These are phyloP conservation scores for Hyles euphorbiae DNA, from an alignment of 1,140 invertebrate genomes.

Conservation along the genomic window DNA sequence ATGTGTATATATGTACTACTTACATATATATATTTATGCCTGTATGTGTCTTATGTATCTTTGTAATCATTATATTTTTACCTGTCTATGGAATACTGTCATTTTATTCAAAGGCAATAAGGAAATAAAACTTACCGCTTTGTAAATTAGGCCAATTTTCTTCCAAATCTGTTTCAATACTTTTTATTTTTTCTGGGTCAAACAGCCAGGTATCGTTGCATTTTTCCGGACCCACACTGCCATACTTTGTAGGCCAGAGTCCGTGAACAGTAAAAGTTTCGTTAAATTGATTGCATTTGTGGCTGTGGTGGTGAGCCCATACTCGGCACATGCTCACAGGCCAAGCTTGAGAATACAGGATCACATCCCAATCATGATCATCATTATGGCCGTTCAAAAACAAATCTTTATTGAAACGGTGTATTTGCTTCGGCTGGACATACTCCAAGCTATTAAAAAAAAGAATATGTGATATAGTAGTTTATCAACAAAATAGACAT, in stretches of 20 bases:
- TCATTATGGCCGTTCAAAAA: slow-evolving; percentile 1
- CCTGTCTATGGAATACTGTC: no score
- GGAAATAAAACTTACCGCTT: slow-evolving; percentile 50
- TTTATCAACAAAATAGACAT: no score
- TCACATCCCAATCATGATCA: slow-evolving; percentile 78
- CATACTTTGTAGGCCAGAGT: slow-evolving; percentile 86
- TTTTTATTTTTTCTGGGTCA: slow-evolving; percentile 75
- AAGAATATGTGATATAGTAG: no score
- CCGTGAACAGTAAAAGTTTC: slow-evolving; percentile 87
- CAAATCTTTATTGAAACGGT: no score
- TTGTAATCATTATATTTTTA: no score
- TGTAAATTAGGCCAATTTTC: slow-evolving; percentile 86
- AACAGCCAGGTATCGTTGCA: slow-evolving; percentile 83
- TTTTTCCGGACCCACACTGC: slow-evolving; percentile 80
- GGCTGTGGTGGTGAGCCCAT: slow-evolving; percentile 78
- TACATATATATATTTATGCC: no score
- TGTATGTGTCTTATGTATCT: no score
- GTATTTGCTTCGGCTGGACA: no score
- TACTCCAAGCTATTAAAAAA: no score
- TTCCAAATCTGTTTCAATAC: slow-evolving; percentile 78
- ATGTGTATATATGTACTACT: no score
- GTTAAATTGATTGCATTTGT: slow-evolving; percentile 80
- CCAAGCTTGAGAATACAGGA: slow-evolving; percentile 90
- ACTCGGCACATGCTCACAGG: slow-evolving; percentile 84
- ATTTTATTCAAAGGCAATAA: no score